Percentiles rank a stretch among this genome's conserved stretches.
phyloP scores from a whole-genome alignment of 1,140 invertebrate species.

The Drosophila kanapiae region DNA sequence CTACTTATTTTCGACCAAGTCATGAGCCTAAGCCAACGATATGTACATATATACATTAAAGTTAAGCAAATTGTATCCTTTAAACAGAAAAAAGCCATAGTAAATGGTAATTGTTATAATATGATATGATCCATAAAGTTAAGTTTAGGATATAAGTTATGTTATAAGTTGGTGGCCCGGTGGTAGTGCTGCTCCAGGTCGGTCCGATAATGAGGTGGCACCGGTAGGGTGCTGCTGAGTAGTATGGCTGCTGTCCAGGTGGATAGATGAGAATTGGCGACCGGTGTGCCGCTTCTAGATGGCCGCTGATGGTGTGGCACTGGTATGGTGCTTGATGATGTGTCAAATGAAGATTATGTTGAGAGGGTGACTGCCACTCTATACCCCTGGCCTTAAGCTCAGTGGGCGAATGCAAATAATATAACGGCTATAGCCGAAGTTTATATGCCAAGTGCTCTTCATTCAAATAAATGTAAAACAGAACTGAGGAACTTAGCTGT shows the following conservation, averaged over 20 bases:
- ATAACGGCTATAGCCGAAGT: too few relatives aligned
- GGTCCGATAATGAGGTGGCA: background rate
- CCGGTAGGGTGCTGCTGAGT: slow-evolving; percentile 1
- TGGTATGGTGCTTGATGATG: too few relatives aligned
- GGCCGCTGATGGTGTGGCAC: too few relatives aligned
- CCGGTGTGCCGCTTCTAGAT: background rate
- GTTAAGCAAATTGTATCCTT: slow-evolving; percentile 1
- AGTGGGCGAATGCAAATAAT: too few relatives aligned
- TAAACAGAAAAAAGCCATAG: background rate
- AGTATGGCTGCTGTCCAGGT: background rate
- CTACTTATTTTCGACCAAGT: slow-evolving; percentile 89
- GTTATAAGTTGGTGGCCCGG: background rate
- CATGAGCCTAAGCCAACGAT: background rate
- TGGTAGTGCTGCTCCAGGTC: background rate
- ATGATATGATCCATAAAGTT: too few relatives aligned
- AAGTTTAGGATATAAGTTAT: too few relatives aligned
- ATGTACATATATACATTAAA: slow-evolving; percentile 14
- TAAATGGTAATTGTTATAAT: slow-evolving; percentile 11
- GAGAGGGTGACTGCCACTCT: too few relatives aligned
- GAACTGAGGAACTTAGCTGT: too few relatives aligned
- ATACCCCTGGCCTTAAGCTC: too few relatives aligned
- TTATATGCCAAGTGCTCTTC: too few relatives aligned
- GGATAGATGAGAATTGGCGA: background rate
- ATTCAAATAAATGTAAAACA: too few relatives aligned
- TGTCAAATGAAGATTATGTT: too few relatives aligned